These are phyloP conservation scores for Leptestheria dahalacensis DNA, from an alignment of 1,140 invertebrate genomes.

Conservation along the genomic window DNA sequence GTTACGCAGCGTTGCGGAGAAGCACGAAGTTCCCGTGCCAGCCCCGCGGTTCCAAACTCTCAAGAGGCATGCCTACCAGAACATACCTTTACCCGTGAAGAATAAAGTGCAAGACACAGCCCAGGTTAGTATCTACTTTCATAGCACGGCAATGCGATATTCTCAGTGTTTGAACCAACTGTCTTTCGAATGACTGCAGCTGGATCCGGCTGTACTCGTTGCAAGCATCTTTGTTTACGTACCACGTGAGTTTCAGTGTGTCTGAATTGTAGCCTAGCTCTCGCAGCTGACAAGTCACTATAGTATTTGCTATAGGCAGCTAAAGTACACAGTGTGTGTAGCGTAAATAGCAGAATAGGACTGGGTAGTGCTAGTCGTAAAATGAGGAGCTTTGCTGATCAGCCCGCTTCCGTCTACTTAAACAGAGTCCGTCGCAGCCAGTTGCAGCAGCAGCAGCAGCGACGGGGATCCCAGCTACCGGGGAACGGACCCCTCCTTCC, in stretches of 20 bases:
- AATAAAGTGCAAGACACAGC: background rate
- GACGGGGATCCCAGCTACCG: background rate
- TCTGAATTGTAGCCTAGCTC: too few species aligned
- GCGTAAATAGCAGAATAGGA: too few species aligned
- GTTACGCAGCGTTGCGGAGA: background rate
- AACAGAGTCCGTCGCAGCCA: too few species aligned
- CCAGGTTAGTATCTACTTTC: conserved; percentile 11
- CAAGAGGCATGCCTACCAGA: conserved; percentile 25
- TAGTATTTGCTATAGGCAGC: too few species aligned
- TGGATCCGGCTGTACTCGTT: background rate
- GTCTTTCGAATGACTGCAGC: background rate
- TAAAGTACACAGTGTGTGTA: too few species aligned
- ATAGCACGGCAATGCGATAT: background rate
- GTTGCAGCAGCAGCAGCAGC: too few species aligned
- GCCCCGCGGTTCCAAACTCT: conserved; percentile 22
- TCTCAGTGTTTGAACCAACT: background rate
- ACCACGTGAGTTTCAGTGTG: conserved; percentile 1
- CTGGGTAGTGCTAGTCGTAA: too few species aligned
- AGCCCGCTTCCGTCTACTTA: too few species aligned
- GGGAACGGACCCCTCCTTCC: background rate
- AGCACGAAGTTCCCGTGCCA: conserved; percentile 14
- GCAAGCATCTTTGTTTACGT: background rate
- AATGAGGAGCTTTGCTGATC: too few species aligned
- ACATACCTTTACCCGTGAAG: conserved; percentile 23
- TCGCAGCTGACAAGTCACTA: too few species aligned